phyloP scores from a whole-genome alignment of 2,888 invertebrate species.

The Noctuana brunneofusca region DNA sequence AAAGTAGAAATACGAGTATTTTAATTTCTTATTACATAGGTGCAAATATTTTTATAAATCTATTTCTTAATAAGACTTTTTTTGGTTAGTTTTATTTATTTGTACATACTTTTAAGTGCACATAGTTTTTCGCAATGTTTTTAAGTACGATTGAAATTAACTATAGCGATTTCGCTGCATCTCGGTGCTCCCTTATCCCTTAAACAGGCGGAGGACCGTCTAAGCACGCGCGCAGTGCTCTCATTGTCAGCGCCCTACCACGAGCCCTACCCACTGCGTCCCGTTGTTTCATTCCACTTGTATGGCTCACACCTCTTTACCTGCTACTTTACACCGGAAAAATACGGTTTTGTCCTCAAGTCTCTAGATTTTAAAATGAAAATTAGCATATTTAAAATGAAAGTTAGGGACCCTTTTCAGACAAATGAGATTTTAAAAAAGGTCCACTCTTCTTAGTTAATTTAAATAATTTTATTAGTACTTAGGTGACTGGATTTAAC shows the following conservation, averaged over 20 bases:
- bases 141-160: no score
- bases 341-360: constrained; percentile 26
- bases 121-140: no score
- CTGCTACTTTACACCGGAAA: constrained; percentile 29
- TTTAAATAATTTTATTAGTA: no score
- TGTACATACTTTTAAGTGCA: no score
- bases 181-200: constrained; percentile 9
- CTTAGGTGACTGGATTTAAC: no score
- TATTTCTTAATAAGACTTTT: no score
- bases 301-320: constrained; percentile 31
- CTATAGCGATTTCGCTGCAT: no score
- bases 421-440: background rate
- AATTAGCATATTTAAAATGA: constrained; percentile 2
- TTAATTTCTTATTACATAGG: no score
- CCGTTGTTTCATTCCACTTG: constrained; percentile 38
- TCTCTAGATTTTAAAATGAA: constrained; percentile 13
- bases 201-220: constrained; percentile 54
- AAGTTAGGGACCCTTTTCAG: background rate
- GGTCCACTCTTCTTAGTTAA: background rate
- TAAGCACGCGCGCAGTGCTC: constrained; percentile 55
- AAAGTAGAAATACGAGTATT: no score
- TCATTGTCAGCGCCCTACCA: constrained; percentile 62
- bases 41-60: no score
- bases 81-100: no score
- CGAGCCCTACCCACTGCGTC: constrained; percentile 44